Conservation (phyloP, 2,888 invertebrate species). For the Leptinotarsa juncta region DNA sequence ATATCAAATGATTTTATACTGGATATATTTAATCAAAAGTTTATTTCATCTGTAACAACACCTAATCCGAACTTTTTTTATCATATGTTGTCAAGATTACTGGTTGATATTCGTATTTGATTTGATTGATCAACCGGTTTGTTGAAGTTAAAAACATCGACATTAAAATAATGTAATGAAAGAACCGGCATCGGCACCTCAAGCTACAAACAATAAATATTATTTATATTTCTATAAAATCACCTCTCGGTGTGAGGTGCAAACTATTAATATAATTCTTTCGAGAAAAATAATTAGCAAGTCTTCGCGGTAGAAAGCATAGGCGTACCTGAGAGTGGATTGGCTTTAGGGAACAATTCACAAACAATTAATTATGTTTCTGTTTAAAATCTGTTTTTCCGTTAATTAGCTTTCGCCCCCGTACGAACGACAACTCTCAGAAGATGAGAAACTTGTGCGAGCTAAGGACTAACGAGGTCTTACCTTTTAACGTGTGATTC, state of each 20-base stretch:
- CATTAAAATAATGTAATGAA: conserved; percentile 31
- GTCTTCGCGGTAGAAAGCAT: conserved; percentile 47
- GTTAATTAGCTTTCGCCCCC: too few relatives aligned
- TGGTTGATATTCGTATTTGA: conserved; percentile 4
- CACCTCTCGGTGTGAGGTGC: conserved; percentile 52
- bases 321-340: neutral
- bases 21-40: neutral
- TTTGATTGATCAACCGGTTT: conserved; percentile 14
- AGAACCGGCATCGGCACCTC: conserved; percentile 28
- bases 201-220: conserved; percentile 34
- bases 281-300: conserved; percentile 60
- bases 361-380: too few relatives aligned
- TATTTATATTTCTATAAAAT: conserved; percentile 39
- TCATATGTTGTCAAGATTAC: neutral
- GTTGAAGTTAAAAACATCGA: conserved; percentile 17
- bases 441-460: too few relatives aligned
- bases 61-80: neutral
- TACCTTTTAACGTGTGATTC: too few relatives aligned
- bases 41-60: neutral
- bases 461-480: too few relatives aligned
- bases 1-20: neutral
- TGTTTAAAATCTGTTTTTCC: too few relatives aligned
- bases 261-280: conserved; percentile 60
- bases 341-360: neutral
- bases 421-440: too few relatives aligned